Conservation (phyloP, 2,888 invertebrate genomes). For the Hedya salicella region DNA sequence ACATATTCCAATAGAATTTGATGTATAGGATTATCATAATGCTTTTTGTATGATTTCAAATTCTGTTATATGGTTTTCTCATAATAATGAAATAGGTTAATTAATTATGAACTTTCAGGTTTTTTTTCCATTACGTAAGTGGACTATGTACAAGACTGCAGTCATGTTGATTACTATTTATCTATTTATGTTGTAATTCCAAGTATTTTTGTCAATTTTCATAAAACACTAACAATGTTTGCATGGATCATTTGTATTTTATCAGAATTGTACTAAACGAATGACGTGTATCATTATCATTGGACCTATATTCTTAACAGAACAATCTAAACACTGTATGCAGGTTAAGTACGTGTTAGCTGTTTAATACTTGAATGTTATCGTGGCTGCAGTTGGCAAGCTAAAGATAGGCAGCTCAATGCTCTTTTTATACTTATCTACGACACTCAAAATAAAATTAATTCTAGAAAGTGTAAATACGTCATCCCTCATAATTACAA, state of each 20-base stretch:
- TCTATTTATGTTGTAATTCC: no score
- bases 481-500: neutral
- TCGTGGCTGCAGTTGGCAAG: constrained; percentile 18
- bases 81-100: no score
- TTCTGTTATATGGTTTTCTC: no score
- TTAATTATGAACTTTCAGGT: no score
- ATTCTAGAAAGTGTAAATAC: neutral
- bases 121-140: no score
- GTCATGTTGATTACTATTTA: no score
- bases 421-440: neutral
- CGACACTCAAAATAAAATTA: neutral
- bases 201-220: no score
- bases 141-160: no score
- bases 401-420: constrained; percentile 3
- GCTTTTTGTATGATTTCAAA: no score
- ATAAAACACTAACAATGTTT: no score
- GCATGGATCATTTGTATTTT: constrained; percentile 49
- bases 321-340: constrained; percentile 46
- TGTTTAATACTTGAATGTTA: constrained; percentile 31
- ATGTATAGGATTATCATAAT: no score
- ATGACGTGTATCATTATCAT: constrained; percentile 65
- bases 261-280: constrained; percentile 60
- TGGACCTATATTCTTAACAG: constrained; percentile 50
- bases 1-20: no score
- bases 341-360: constrained; percentile 25